Evolutionary conservation across 2,888 invertebrate species (phyloP), one percentile per base, ranked within the genome.

Genomic region (Argyresthia goedartella): DNA sequence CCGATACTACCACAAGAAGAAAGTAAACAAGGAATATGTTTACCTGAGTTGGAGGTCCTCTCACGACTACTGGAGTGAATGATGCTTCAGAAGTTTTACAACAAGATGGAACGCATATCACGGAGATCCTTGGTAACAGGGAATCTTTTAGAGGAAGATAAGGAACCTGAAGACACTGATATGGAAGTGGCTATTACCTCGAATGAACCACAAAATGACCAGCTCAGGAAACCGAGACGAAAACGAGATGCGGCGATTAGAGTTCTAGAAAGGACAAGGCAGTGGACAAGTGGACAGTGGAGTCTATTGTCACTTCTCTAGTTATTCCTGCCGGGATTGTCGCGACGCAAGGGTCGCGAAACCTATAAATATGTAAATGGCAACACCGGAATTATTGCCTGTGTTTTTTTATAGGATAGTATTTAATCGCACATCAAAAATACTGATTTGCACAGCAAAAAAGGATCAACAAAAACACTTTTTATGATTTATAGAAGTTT

Each of bases 271-370:
- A 39, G 8, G 39, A 39, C 8, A 39, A 39, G 39, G 39, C 39
- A 39, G 39, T 39, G 39, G 39, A 39, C 39, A 10, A 39, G n/a
- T n/a, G n/a, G n/a, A n/a, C n/a, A n/a, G n/a, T n/a, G n/a, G 39
- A 39, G 39, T 39, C 39, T 39, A 39, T 39, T 39, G 3, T 39
- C 39, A 39, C 39, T 39, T 2, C 39, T 39, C 8, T 39, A 39
- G 39, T 39, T 39, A 8, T 44, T 25, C 51, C 51, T 33, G 52
- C 55, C 6, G 25, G 35, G 42, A 35, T 25, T 49, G 39, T 34
- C 43, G 43, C 34, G 16, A 36, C 47, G 33, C 13, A 4, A 1
- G 52, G 25, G 3, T 25, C 25, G 25, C 25, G 25, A 25, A 4
- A 25, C 25, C 6, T 25, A 6, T 25, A 25, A 4, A 25, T 25